Evolutionary conservation across 2,888 invertebrate genomes (phyloP).

Genomic region (Conops quadrifasciatus): DNA sequence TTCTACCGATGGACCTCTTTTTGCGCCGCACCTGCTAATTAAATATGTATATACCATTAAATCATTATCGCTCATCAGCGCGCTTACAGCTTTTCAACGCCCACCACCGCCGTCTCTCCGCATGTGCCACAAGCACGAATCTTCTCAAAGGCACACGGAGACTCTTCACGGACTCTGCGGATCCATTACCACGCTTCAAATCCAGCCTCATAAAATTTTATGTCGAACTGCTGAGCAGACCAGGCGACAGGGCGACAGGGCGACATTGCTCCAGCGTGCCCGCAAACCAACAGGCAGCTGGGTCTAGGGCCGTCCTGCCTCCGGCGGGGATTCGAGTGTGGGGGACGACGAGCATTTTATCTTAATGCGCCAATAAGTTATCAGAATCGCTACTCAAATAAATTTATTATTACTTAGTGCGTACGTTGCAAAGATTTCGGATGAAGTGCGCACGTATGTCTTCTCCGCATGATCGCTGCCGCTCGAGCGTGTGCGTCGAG

Average conservation of each 20-base stretch:
- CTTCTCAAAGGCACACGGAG: slow-evolving; percentile 8
- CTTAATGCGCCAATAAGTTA: slow-evolving; percentile 64
- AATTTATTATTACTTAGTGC: slow-evolving; percentile 45
- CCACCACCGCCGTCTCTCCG: not conserved
- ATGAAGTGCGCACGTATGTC: not conserved
- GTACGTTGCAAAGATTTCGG: slow-evolving; percentile 10
- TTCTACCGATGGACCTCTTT: no score
- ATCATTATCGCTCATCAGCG: not conserved
- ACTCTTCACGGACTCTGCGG: not conserved
- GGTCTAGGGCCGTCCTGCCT: not conserved
- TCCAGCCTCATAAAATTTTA: slow-evolving; percentile 35
- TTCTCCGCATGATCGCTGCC: not conserved
- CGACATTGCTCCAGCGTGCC: no score
- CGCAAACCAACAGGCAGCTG: no score
- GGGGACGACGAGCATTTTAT: slow-evolving; percentile 47
- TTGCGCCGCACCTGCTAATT: no score
- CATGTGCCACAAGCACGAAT: slow-evolving; percentile 23
- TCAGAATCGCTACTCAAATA: slow-evolving; percentile 55
- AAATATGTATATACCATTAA: not conserved
- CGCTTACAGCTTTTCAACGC: not conserved
- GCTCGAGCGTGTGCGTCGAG: slow-evolving; percentile 31
- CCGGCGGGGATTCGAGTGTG: not conserved
- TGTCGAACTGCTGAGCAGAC: slow-evolving; percentile 25
- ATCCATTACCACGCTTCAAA: slow-evolving; percentile 30
- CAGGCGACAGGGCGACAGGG: no score